Evolutionary conservation across 2,888 invertebrate genomes (phyloP).

Genomic region (Tholera decimalis): DNA sequence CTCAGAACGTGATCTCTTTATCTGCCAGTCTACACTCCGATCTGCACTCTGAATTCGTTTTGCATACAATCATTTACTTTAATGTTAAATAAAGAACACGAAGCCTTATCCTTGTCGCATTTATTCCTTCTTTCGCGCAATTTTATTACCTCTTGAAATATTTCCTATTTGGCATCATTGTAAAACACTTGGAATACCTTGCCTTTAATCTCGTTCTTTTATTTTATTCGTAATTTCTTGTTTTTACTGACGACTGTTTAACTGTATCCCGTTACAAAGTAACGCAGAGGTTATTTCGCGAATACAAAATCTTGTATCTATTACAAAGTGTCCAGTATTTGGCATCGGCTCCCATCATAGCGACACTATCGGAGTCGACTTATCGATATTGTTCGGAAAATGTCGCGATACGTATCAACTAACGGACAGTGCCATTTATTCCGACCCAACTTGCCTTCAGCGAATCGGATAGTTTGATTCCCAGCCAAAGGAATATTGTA

Average conservation of each 20-base stretch:
- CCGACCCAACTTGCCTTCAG: slow-evolving; percentile 56
- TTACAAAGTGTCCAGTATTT: slow-evolving; percentile 55
- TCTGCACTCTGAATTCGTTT: slow-evolving; percentile 30
- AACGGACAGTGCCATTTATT: slow-evolving; percentile 63
- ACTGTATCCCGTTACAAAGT: slow-evolving; percentile 33
- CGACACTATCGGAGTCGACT: slow-evolving; percentile 63
- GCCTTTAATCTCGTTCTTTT: slow-evolving; percentile 40
- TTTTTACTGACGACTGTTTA: slow-evolving; percentile 33
- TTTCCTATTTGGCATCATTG: slow-evolving; percentile 47
- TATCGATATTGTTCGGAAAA: slow-evolving; percentile 67
- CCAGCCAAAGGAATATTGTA: slow-evolving; percentile 49
- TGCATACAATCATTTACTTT: slow-evolving; percentile 24
- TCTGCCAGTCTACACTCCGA: slow-evolving; percentile 24
- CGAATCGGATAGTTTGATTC: slow-evolving; percentile 51
- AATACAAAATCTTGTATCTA: slow-evolving; percentile 49
- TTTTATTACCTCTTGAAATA: slow-evolving; percentile 42
- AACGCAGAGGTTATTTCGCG: slow-evolving; percentile 40
- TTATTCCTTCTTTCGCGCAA: slow-evolving; percentile 24
- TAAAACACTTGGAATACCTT: slow-evolving; percentile 39
- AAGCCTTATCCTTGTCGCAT: slow-evolving; percentile 22
- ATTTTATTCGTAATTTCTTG: slow-evolving; percentile 34
- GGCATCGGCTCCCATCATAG: slow-evolving; percentile 57
- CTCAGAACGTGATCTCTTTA: slow-evolving; percentile 42
- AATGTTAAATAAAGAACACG: slow-evolving; percentile 36
- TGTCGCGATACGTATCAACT: slow-evolving; percentile 66